Conservation (phyloP, 1,140 invertebrate genomes). For the Pseudomyrmex pallidus region DNA sequence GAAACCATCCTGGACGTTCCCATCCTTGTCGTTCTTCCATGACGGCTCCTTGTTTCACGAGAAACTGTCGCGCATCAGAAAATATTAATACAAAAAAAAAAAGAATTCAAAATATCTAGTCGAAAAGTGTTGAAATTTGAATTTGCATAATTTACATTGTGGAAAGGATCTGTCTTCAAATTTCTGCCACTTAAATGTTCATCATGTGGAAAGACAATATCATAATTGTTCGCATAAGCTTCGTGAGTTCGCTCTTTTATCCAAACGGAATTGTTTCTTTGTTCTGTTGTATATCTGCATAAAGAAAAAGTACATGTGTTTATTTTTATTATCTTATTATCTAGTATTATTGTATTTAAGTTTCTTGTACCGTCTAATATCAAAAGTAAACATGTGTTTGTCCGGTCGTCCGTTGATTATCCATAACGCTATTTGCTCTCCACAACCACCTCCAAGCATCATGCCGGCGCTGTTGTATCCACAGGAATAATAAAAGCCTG, state of each 20-base stretch:
- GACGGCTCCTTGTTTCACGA: slow-evolving; percentile 90
- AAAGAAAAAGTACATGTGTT: slow-evolving; percentile 2
- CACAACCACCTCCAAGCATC: slow-evolving; percentile 95
- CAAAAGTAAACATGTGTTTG: slow-evolving; percentile 94
- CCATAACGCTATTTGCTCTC: slow-evolving; percentile 94
- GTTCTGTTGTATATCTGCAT: slow-evolving; percentile 89
- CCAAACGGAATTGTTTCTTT: slow-evolving; percentile 90
- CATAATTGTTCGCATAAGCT: slow-evolving; percentile 94
- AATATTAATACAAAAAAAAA: slow-evolving; percentile 1
- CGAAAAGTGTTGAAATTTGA: not conserved
- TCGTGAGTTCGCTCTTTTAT: slow-evolving; percentile 93
- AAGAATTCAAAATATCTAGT: slow-evolving; percentile 38
- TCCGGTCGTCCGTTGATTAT: slow-evolving; percentile 92
- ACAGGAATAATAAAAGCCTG: slow-evolving; percentile 92
- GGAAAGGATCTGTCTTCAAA: slow-evolving; percentile 89
- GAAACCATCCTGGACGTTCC: slow-evolving; percentile 93
- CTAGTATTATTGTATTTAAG: slow-evolving; percentile 87
- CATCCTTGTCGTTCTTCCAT: slow-evolving; percentile 95
- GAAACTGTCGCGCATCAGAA: slow-evolving; percentile 80
- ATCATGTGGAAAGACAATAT: slow-evolving; percentile 93
- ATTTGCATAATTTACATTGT: slow-evolving; percentile 85
- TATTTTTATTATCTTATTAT: slow-evolving; percentile 77
- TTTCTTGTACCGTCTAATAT: slow-evolving; percentile 88
- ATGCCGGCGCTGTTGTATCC: slow-evolving; percentile 96
- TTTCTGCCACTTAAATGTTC: slow-evolving; percentile 93